phyloP scores from a whole-genome alignment of 2,797 vertebrate species.

The Lithobates pipiens region DNA sequence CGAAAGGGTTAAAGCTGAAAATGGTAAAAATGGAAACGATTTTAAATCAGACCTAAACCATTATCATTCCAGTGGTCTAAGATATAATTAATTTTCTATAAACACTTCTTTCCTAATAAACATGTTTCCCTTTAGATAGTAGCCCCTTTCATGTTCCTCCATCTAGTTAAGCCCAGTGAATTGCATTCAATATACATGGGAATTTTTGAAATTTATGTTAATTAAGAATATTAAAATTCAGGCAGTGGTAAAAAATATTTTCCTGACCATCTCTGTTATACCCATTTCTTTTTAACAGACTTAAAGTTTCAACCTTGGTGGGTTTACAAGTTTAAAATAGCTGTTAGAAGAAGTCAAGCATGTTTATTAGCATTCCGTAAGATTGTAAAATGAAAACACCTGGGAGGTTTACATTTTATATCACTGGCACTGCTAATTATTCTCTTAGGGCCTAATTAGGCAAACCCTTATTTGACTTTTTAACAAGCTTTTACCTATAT shows the following conservation, averaged over 20 bases:
- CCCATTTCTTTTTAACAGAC: conserved; percentile 12
- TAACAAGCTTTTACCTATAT: conserved; percentile 68
- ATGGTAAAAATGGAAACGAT: background rate
- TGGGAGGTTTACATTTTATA: conserved; percentile 72
- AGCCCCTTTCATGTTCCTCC: background rate
- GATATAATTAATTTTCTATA: background rate
- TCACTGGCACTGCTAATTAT: conserved; percentile 72
- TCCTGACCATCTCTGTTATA: conserved; percentile 23
- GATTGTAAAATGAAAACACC: conserved; percentile 65
- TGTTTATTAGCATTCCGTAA: conserved; percentile 69
- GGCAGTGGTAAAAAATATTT: conserved; percentile 15
- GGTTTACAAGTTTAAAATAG: conserved; percentile 68
- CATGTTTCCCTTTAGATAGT: background rate
- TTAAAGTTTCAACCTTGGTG: conserved; percentile 68
- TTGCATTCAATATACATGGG: background rate
- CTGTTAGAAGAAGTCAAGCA: conserved; percentile 67
- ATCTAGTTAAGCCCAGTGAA: background rate
- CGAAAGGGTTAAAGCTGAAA: no score
- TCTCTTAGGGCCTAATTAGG: conserved; percentile 79
- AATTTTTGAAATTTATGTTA: background rate
- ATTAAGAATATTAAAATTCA: conserved; percentile 30
- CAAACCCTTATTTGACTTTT: conserved; percentile 69
- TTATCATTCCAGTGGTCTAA: background rate
- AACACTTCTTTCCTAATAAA: background rate
- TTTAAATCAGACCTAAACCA: background rate